A percentile compares a stretch with the other conserved stretches of the same genome.
Evolutionary conservation across 2,797 vertebrate genomes (phyloP).

Genomic region (Hippoglossus hippoglossus): DNA sequence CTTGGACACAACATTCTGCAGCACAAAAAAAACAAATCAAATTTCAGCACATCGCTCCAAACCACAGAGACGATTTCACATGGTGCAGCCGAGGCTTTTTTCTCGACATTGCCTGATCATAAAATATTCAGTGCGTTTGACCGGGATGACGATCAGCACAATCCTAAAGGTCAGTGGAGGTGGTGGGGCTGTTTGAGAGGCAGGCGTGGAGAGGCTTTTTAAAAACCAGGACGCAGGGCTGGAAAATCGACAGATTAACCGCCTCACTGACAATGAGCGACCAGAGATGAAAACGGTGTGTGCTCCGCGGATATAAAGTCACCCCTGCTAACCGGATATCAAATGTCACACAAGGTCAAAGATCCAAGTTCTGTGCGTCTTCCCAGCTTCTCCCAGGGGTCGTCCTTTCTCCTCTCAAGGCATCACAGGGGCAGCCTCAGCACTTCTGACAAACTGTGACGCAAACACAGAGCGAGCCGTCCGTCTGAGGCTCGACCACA

Average conservation of each 20-base stretch:
- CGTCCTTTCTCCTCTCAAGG: slow-evolving; percentile 24
- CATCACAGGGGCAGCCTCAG: slow-evolving; percentile 32
- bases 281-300: slow-evolving; percentile 33
- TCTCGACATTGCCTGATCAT: slow-evolving; percentile 37
- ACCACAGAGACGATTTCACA: slow-evolving; percentile 12
- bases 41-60: background rate
- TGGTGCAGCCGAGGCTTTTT: background rate
- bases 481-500: slow-evolving; percentile 11
- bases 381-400: slow-evolving; percentile 20
- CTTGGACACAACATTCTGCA: slow-evolving; percentile 94
- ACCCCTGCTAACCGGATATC: slow-evolving; percentile 54
- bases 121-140: slow-evolving; percentile 66
- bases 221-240: slow-evolving; percentile 37
- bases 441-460: slow-evolving; percentile 18
- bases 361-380: slow-evolving; percentile 12
- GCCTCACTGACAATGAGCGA: slow-evolving; percentile 39
- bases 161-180: slow-evolving; percentile 63
- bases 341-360: slow-evolving; percentile 68
- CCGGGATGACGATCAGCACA: slow-evolving; percentile 45
- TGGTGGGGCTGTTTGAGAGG: slow-evolving; percentile 12
- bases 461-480: slow-evolving; percentile 3
- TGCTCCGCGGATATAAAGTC: slow-evolving; percentile 38
- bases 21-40: slow-evolving; percentile 1
- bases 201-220: slow-evolving; percentile 35
- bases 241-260: slow-evolving; percentile 53